Base-by-base conservation (phyloP, 2,888 invertebrate genomes). In the Empis livida region DNA sequence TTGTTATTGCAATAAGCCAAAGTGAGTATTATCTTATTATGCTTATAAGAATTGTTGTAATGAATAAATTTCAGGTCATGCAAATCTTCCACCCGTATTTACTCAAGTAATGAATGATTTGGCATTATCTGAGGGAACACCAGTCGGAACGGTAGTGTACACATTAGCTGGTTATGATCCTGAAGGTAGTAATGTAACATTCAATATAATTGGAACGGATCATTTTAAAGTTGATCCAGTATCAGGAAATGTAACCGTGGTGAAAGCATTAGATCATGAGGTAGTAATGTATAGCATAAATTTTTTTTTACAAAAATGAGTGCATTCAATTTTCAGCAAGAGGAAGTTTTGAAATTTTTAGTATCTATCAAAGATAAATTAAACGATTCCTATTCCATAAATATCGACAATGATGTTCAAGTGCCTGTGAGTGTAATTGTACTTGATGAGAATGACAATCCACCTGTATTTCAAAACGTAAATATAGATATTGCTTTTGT, bases 361-460 rank as follows among this genome's bases (percentile, higher is more conserved):
- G 88, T 92, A 16, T 85, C 85, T 2, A 78, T 91, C 52, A 83
- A 87, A 67, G 90, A 89, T 61, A 77, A 78, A 54, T 80, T 83
- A 3, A 73, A 73, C 42, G 70, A 68, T 13, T 70, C 71, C 49
- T 71, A 71, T 20, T 72, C 74, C 52, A 77, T 78, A 11, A 76
- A 75, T 13, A 77, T 76, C 46, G 75, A 82, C 55, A 89, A 88
- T 66, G 70, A 86, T 50, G 82, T 86, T 13, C 76, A 80, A 55
- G 80, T 82, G 10, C 82, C 85, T 5, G 82, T 89, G 41, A 84
- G 82, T 30, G 84, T 91, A 50, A 89, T 91, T 51, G 80, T 93
- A 14, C 70, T 86, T 10, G 92, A 93, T 61, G 88, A 87, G 59
- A 92, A 93, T 63, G 92, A 93, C 62, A 91, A 90, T 67, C 76